A percentile compares a stretch with the other conserved stretches of the same genome.
Conservation (phyloP, 2,113 vertebrate genomes). For the Tichodroma muraria region DNA sequence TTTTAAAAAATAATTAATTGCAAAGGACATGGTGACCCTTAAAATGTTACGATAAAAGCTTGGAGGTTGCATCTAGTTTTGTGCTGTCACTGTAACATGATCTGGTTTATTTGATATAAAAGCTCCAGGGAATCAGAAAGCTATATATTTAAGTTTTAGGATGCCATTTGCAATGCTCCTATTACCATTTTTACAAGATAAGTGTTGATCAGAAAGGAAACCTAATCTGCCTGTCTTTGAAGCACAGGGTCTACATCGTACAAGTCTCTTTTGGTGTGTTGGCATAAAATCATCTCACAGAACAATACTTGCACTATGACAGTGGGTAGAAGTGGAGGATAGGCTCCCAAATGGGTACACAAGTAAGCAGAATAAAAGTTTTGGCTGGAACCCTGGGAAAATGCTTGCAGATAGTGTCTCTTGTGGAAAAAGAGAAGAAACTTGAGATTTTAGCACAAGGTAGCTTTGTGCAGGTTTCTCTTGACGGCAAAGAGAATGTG, state of each 20-base stretch:
- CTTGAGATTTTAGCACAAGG: slow-evolving; percentile 61
- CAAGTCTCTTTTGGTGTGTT: neutral
- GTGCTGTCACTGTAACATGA: neutral
- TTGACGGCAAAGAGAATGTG: slow-evolving; percentile 22
- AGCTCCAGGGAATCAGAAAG: neutral
- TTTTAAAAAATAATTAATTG: neutral
- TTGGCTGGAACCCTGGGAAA: slow-evolving; percentile 77
- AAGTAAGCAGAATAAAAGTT: slow-evolving; percentile 47
- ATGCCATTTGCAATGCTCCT: neutral
- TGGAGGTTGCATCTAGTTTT: neutral
- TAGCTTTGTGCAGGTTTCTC: slow-evolving; percentile 63
- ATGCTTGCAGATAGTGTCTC: slow-evolving; percentile 43
- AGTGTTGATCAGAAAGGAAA: slow-evolving; percentile 21
- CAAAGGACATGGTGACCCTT: neutral
- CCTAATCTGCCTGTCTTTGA: neutral
- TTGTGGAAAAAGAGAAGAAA: slow-evolving; percentile 62
- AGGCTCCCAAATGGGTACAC: slow-evolving; percentile 17
- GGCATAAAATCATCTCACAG: neutral
- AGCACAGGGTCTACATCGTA: neutral
- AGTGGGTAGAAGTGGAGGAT: neutral
- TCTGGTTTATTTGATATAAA: neutral
- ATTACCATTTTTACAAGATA: neutral
- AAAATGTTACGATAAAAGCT: neutral
- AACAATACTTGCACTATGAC: slow-evolving; percentile 60
- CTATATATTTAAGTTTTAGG: slow-evolving; percentile 11